Evolutionary conservation across 2,888 invertebrate species (phyloP), one percentile per base, ranked within the genome.

Genomic region (Plemyria rubiginata): DNA sequence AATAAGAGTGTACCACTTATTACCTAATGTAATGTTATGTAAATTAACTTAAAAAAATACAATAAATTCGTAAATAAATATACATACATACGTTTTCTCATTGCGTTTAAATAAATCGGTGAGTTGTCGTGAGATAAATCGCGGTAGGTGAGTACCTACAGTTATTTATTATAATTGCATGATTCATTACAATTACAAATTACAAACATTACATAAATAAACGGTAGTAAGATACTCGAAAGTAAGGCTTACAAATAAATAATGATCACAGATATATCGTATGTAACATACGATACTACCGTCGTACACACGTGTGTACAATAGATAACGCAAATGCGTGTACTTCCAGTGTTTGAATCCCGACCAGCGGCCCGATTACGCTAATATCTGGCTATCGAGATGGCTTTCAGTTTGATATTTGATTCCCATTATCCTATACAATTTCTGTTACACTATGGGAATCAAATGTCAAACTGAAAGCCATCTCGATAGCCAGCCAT

Each of bases 1-100:
- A 45, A 45, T 45, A 45, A 11, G 6, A 43, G 11, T 38, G 3
- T 8, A 45, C 2, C 11, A 4, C 11, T 16, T 45, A 45, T 43
- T 8, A 45, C 8, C 13, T 11, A 12, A 43, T 4, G 28, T 29
- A 29, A 11, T 60, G 49, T 48, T 54, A 16, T 48, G 53, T 54
- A 16, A 54, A 54, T 50, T 43, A 50, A 60, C 60, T 15, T 38
- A 13, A 52, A 43, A 55, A 43, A 54, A 49, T 32, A 62, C 41
- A 16, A 48, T 62, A 58, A 58, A 58, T 58, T 58, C 57, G 54
- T 58, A 51, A 51, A 61, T 56, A 46, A 5, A 56, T 45, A 49
- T 38, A 16, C 22, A 43, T 58, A 29, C 28, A 58, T 16, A 43
- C 38, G 46, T 13, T 48, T 32, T 46, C 29, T 54, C 48, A 55